Base-by-base conservation (phyloP, 2,113 vertebrate genomes). In the Ploceus nigricollis region DNA sequence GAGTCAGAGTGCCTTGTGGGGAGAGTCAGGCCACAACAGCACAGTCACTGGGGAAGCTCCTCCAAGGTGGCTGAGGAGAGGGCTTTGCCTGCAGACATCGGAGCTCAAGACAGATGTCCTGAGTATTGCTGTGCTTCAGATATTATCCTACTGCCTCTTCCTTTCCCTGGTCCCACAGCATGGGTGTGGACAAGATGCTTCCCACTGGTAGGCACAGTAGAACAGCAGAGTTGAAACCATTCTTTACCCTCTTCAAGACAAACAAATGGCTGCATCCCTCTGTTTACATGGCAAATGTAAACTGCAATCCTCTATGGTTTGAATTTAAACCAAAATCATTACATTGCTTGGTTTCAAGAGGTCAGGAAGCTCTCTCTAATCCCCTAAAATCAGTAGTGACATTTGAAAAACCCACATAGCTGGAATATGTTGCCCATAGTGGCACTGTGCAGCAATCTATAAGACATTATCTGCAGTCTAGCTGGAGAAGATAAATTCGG, bases 1-100 rank as follows among this genome's bases (percentile, higher is more conserved):
- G 22, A 85, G 47, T 21, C 22, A 50, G 40, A 57, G 8, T 20
- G 23, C 23, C 27, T 30, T 30, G 7, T 63, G 44, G 35, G 14
- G 20, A 70, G 9, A 79, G 68, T 31, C 50, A 51, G 40, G 19
- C 23, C 77, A n/a, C 0, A 11, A 27, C 20, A 78, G 37, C 45
- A 31, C 20, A n/a, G 42, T 4, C 69, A 33, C 9, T 21, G 61
- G 45, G 9, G 13, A 60, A 40, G 19, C 42, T 65, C 15, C 39
- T 56, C 51, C 39, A 47, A 5, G 33, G 51, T 7, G 37, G 45
- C 0, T 83, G 44, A 56, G 58, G n/a, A 51, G 37, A 33, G 2
- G 13, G 17, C 18, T 54, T 61, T 60, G 56, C 48, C 37, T 78
- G 39, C 0, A 0, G 19, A 35, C 7, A 2, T 4, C 9, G 11